Conservation (phyloP, 2,113 vertebrate genomes). For the Chrysochloris asiatica region DNA sequence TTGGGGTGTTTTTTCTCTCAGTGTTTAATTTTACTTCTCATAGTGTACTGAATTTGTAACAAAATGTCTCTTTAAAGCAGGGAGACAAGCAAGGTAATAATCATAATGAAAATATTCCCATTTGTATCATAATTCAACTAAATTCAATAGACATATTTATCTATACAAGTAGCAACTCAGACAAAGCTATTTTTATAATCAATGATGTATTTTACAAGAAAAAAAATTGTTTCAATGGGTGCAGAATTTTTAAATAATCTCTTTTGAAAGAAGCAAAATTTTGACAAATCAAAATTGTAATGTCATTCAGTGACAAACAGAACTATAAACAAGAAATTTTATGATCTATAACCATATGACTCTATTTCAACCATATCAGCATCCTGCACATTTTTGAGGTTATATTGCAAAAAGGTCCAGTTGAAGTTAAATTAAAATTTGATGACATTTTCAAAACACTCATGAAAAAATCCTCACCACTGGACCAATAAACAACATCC, state of each 20-base stretch:
- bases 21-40: neutral
- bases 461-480: neutral
- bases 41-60: neutral
- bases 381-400: neutral
- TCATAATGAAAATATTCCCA: neutral
- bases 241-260: constrained; percentile 15
- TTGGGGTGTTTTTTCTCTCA: constrained; percentile 20
- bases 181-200: constrained; percentile 10
- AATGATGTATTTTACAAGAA: neutral
- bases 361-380: too few species aligned
- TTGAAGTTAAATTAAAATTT: constrained; percentile 23
- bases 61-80: constrained; percentile 1
- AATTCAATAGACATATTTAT: neutral
- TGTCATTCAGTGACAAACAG: neutral
- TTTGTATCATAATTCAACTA: neutral
- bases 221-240: neutral
- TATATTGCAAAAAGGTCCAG: neutral
- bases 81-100: neutral
- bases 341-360: neutral
- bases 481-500: too few species aligned
- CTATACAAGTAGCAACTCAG: constrained; percentile 6
- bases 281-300: neutral
- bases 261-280: neutral
- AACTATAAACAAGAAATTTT: neutral
- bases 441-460: constrained; percentile 38